A percentile compares a stretch with the other conserved stretches of the same genome.
Conservation (phyloP, 2,113 vertebrate genomes). For the Cettia cetti region DNA sequence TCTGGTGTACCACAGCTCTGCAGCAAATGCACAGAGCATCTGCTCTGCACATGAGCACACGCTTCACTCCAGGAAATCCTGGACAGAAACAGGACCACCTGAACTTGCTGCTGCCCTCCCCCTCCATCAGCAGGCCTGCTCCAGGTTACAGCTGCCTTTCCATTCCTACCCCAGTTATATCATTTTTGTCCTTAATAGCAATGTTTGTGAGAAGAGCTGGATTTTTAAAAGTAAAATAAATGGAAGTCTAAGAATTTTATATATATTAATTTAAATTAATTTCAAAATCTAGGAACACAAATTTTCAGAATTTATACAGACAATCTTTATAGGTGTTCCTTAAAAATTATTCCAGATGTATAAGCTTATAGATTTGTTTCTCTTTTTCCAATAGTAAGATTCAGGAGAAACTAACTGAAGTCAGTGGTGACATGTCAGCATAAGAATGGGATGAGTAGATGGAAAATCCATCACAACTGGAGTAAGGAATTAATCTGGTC, state of each 20-base stretch:
- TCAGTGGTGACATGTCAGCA: rapidly evolving
- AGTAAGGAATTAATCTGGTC: neutral
- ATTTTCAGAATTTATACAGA: neutral
- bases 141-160: neutral
- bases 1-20: neutral
- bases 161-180: neutral
- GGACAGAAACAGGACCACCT: neutral
- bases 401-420: neutral
- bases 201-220: neutral
- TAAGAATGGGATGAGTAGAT: neutral
- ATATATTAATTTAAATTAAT: neutral
- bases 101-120: neutral
- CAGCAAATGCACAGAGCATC: neutral
- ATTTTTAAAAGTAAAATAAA: neutral
- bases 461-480: neutral
- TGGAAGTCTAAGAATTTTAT: neutral
- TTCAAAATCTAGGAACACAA: neutral
- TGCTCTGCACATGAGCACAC: neutral
- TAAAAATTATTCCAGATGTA: neutral
- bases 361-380: neutral
- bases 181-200: neutral
- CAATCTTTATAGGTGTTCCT: neutral
- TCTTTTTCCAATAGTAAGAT: neutral
- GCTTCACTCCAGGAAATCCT: neutral
- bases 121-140: neutral